phyloP scores from a whole-genome alignment of 2,888 invertebrate genomes.

The Stenichneumon culpator region DNA sequence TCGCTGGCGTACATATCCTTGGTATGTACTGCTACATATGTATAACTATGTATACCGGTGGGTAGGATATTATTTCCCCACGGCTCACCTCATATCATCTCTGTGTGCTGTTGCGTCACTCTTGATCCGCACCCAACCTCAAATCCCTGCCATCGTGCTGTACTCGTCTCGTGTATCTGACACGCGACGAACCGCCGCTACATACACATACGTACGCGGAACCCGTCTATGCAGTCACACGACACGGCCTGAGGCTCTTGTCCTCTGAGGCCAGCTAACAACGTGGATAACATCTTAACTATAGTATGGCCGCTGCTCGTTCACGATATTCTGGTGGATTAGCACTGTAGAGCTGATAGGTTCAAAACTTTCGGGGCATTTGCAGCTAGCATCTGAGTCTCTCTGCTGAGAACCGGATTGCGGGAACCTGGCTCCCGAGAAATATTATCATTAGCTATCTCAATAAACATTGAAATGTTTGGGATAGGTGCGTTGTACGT shows the following conservation, averaged over 20 bases:
- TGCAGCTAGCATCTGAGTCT: neutral
- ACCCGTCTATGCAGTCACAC: conserved; percentile 19
- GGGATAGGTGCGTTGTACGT: too few species aligned
- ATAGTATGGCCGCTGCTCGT: neutral
- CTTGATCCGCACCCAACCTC: conserved; percentile 28
- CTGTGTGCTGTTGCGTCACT: conserved; percentile 12
- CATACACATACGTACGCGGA: conserved; percentile 1
- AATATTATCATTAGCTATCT: neutral
- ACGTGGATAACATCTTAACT: conserved; percentile 40
- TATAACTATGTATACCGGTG: conserved; percentile 8
- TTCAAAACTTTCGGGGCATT: neutral
- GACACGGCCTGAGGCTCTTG: conserved; percentile 45
- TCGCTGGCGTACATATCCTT: neutral
- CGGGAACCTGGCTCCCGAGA: neutral
- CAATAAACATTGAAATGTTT: too few species aligned
- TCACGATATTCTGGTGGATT: conserved; percentile 36
- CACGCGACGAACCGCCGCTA: conserved; percentile 42
- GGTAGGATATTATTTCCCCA: conserved; percentile 31
- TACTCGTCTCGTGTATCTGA: conserved; percentile 13
- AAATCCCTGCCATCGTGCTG: conserved; percentile 35
- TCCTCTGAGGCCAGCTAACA: conserved; percentile 40
- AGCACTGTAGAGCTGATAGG: neutral
- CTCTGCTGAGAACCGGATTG: neutral
- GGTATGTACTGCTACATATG: neutral
- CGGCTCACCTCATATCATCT: conserved; percentile 20